A percentile compares a stretch with the other conserved stretches of the same genome.
Conservation (phyloP, 1,140 invertebrate genomes). For the Anoplophora glabripennis region DNA sequence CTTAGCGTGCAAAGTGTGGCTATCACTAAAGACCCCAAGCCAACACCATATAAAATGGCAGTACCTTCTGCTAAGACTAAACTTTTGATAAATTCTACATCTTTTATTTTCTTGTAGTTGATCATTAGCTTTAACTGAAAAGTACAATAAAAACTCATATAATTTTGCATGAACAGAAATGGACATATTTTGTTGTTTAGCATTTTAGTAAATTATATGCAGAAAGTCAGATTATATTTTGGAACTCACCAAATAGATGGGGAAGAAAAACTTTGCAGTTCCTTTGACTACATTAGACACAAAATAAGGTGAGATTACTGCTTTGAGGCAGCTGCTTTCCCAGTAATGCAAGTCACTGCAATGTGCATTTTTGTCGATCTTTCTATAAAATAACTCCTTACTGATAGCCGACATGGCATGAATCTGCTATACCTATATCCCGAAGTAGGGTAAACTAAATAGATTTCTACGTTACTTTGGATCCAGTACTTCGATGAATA, state of each 20-base stretch:
- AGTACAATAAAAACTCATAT: neutral
- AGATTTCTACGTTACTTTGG: too few relatives aligned
- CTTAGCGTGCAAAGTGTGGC: too few relatives aligned
- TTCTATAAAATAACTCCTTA: constrained; percentile 27
- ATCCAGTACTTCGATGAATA: too few relatives aligned
- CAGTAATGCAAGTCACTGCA: constrained; percentile 24
- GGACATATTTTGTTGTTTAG: too few relatives aligned
- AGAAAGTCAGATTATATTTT: neutral
- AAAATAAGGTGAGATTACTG: constrained; percentile 6
- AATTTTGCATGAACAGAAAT: too few relatives aligned
- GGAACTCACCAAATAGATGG: constrained; percentile 5
- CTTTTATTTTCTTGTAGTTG: too few relatives aligned
- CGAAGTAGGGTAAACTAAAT: too few relatives aligned
- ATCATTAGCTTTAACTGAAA: neutral
- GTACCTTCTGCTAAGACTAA: too few relatives aligned
- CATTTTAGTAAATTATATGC: neutral
- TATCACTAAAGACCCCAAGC: too few relatives aligned
- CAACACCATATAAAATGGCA: too few relatives aligned
- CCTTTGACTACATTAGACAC: constrained; percentile 6
- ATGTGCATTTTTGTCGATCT: constrained; percentile 6
- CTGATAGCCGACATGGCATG: constrained; percentile 21
- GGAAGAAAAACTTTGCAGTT: neutral
- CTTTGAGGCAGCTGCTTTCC: constrained; percentile 16
- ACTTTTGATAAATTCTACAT: too few relatives aligned
- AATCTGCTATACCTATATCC: too few relatives aligned